Evolutionary conservation across 92 coral and sea anemone genomes (phyloP), one percentile per base, ranked within the genome.

Genomic region (Pocillopora grandis): DNA sequence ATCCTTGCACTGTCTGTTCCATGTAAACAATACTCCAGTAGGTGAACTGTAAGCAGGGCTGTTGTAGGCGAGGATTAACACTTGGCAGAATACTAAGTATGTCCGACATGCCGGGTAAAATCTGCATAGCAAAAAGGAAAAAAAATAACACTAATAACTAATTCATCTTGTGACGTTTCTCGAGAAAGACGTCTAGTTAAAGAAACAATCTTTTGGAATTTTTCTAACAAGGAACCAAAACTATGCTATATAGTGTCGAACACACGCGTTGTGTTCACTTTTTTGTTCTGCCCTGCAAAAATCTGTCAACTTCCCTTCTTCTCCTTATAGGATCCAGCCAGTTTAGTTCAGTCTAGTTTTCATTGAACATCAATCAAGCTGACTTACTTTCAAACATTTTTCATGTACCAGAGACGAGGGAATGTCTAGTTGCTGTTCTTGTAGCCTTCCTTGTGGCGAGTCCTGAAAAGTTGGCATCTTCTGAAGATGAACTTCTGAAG

Each of bases 41-140:
- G 6, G 97, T 94, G 52, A 96, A 96, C 90, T 94, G 97, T 84
- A 96, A 80, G 61, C 97, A 91, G n/a, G 96, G 94, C 57, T 90
- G 91, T 76, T 94, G 97, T 58, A 94, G 98, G 12, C 91, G 90
- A 15, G 95, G 98, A 76, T 96, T 96, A 31, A 96, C 85, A 58
- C 91, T 81, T 55, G 99, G 99, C 2, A 96, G 84, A 58, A 77
- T 94, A 27, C 93, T 83, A 48, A 96, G 86, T 67, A 96, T 95
- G 72, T 96, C 99, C 0, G 96, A 94, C 84, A 96, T 90, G 6
- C 98, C 95, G 0, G 99, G 99, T 60, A 96, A 90, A 80, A 96
- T 96, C 99, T 96, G 74, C 60, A 61, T 20, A 7, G 72, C n/a
- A 57, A 21, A 2, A 56, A n/a, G 33, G 20, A 72, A 78, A 37